A percentile compares a stretch with the other conserved stretches of the same genome.
phyloP scores from a whole-genome alignment of 2,113 vertebrate genomes.

The Maccullochella peelii region DNA sequence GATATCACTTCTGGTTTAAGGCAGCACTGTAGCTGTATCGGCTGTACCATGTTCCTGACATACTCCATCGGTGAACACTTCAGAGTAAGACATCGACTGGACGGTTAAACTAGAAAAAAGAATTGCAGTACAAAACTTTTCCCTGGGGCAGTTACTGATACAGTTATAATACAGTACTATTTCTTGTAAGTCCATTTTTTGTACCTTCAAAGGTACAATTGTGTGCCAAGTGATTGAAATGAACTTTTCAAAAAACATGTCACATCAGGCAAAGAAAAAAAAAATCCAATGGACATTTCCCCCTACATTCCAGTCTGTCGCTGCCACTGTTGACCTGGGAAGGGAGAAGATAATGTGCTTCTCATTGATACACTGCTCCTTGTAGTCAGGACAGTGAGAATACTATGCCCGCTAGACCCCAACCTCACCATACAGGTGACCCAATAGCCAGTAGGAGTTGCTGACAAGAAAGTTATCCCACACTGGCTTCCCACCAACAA shows the following conservation, averaged over 20 bases:
- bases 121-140: background rate
- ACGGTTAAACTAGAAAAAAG: conserved; percentile 1
- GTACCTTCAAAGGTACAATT: background rate
- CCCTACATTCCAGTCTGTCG: background rate
- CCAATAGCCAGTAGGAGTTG: background rate
- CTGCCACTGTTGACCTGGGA: conserved; percentile 2
- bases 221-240: conserved; percentile 10
- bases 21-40: background rate
- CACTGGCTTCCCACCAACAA: conserved; percentile 25
- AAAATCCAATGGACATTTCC: background rate
- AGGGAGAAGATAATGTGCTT: background rate
- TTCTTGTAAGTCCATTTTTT: conserved; percentile 1
- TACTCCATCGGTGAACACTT: conserved; percentile 13
- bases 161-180: background rate
- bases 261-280: no score
- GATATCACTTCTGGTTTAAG: conserved; percentile 3
- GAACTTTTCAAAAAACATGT: conserved; percentile 12
- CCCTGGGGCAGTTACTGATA: background rate
- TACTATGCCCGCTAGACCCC: background rate
- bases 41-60: conserved; percentile 18
- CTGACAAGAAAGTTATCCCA: background rate
- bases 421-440: background rate
- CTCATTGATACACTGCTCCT: background rate
- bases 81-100: background rate
- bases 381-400: background rate